Conservation (phyloP, 2,113 vertebrate species). For the Aythya baeri region DNA sequence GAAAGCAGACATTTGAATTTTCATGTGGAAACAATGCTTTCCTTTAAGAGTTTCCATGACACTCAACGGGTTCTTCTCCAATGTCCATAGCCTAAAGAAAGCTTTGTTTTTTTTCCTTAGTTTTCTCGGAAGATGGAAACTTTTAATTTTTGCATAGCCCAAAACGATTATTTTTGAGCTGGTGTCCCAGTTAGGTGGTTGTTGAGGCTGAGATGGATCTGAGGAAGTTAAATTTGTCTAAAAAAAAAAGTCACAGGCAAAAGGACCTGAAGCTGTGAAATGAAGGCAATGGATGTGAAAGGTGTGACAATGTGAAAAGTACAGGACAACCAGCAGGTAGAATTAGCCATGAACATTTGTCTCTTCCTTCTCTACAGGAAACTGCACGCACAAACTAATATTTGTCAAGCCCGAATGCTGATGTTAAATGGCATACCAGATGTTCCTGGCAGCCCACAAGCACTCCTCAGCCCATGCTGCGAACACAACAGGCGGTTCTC, state of each 20-base stretch:
- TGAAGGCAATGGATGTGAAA: neutral
- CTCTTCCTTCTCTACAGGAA: constrained; percentile 15
- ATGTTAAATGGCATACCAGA: constrained; percentile 32
- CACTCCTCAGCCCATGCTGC: neutral
- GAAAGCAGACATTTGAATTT: neutral
- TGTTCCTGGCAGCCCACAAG: neutral
- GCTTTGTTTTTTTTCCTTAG: neutral
- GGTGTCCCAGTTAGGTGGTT: constrained; percentile 12
- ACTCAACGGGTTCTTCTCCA: neutral
- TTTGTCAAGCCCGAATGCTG: neutral
- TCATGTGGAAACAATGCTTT: constrained; percentile 16
- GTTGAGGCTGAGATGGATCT: constrained; percentile 1
- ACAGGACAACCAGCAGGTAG: constrained; percentile 23
- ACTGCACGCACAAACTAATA: neutral
- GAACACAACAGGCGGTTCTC: neutral
- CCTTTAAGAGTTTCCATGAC: neutral
- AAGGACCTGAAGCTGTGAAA: neutral
- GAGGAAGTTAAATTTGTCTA: neutral
- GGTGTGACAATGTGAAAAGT: neutral
- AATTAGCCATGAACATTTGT: constrained; percentile 15
- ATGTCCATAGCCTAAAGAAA: neutral
- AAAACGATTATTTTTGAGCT: constrained; percentile 35
- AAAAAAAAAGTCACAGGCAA: neutral
- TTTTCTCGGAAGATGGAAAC: constrained; percentile 22
- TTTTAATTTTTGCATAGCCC: neutral